Percentiles rank a stretch among this genome's conserved stretches.
Conservation (phyloP, 1,140 invertebrate species). For the Choristoneura fumiferana region DNA sequence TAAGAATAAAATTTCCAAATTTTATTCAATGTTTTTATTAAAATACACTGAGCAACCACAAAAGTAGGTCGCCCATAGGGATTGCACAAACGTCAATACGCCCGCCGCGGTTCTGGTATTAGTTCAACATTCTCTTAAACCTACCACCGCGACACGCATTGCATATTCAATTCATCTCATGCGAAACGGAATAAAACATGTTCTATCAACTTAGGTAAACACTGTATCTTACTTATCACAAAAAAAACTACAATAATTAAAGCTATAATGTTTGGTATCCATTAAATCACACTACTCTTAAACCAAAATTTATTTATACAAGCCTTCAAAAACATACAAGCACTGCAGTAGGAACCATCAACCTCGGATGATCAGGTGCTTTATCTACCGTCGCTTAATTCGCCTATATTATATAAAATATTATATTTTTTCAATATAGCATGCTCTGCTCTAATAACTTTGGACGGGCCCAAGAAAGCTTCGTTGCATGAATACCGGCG, state of each 20-base stretch:
- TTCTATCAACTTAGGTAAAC: not conserved
- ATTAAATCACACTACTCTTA: constrained; percentile 15
- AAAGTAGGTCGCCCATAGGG: constrained; percentile 1
- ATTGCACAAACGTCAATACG: not conserved
- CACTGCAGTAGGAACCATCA: constrained; percentile 3
- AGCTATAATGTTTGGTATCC: constrained; percentile 17
- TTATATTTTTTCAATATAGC: constrained; percentile 1
- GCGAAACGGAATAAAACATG: constrained; percentile 3
- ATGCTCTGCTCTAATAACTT: not conserved
- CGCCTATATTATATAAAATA: constrained; percentile 4
- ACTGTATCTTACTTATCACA: constrained; percentile 8
- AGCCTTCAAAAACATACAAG: not conserved
- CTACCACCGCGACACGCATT: too few species aligned
- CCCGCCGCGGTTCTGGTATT: too few species aligned
- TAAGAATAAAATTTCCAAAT: not conserved
- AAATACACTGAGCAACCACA: constrained; percentile 5
- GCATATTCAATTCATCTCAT: too few species aligned
- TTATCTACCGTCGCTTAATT: not conserved
- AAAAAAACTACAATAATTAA: constrained; percentile 19
- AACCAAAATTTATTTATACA: not conserved
- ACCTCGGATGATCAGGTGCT: not conserved
- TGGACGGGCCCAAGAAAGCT: constrained; percentile 11
- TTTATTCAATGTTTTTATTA: constrained; percentile 10
- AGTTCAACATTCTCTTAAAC: too few species aligned
- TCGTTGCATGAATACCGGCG: constrained; percentile 4